Conservation (phyloP, 1,140 invertebrate genomes). For the Phortica variegata region DNA sequence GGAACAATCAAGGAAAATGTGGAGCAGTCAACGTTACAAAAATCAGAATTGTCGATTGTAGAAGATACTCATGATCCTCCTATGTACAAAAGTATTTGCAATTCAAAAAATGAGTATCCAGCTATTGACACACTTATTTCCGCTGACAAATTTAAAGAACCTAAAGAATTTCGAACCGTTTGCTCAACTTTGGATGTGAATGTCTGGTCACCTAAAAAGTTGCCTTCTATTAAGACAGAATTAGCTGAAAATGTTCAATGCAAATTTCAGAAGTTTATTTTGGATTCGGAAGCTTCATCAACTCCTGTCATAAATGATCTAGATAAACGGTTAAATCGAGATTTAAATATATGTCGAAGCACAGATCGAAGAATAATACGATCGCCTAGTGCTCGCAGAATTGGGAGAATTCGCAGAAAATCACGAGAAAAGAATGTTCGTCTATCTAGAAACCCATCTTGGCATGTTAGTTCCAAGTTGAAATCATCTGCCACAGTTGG, state of each 20-base stretch:
- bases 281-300: slow-evolving; percentile 64
- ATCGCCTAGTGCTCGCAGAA: slow-evolving; percentile 78
- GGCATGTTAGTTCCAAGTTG: slow-evolving; percentile 25
- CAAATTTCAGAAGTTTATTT: slow-evolving; percentile 71
- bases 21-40: not conserved
- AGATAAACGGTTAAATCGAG: slow-evolving; percentile 68
- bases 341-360: slow-evolving; percentile 71
- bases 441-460: slow-evolving; percentile 44
- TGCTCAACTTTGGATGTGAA: slow-evolving; percentile 10
- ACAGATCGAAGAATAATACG: slow-evolving; percentile 71
- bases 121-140: slow-evolving; percentile 72
- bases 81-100: slow-evolving; percentile 57
- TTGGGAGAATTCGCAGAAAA: slow-evolving; percentile 69
- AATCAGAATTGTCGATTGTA: not conserved
- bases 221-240: too few species aligned
- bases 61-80: not conserved
- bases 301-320: slow-evolving; percentile 68
- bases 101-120: slow-evolving; percentile 73
- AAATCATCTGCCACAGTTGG: not conserved
- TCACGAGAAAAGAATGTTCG: slow-evolving; percentile 60
- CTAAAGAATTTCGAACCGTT: slow-evolving; percentile 52
- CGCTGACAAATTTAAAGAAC: slow-evolving; percentile 71
- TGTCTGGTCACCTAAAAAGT: not conserved
- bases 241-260: slow-evolving; percentile 64
- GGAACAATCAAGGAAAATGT: not conserved